Conservation (phyloP, 2,113 vertebrate genomes). For the Psilopsiagon aymara region DNA sequence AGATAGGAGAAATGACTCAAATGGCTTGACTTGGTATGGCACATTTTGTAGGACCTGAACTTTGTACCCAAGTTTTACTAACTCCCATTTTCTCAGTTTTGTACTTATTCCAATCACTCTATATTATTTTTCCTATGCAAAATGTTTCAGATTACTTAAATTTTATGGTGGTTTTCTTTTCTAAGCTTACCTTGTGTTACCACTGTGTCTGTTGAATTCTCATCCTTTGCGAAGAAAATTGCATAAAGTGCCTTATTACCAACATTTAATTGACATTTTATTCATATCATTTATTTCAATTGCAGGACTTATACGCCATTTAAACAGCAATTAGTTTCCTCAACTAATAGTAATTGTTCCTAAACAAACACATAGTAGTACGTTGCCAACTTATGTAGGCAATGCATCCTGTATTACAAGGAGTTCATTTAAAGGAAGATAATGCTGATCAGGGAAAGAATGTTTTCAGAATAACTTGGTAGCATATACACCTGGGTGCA, state of each 20-base stretch:
- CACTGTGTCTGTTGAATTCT: background rate
- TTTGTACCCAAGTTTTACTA: background rate
- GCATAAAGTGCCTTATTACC: background rate
- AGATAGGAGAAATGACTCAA: background rate
- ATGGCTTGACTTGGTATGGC: background rate
- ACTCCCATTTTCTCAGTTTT: background rate
- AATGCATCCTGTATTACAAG: background rate
- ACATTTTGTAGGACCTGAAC: background rate
- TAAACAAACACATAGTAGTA: background rate
- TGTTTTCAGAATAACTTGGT: background rate
- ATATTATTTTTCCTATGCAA: background rate
- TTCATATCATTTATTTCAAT: background rate
- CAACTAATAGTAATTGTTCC: too few relatives aligned
- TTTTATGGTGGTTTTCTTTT: background rate
- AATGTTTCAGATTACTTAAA: background rate
- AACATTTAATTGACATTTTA: conserved; percentile 29
- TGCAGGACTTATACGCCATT: background rate
- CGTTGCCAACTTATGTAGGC: background rate
- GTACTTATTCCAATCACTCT: background rate
- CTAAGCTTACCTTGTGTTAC: background rate
- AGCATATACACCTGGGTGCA: too few relatives aligned
- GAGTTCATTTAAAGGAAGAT: conserved; percentile 6
- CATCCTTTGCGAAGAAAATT: conserved; percentile 16
- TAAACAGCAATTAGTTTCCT: background rate
- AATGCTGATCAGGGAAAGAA: background rate